Percentiles rank a stretch among this genome's conserved stretches.
phyloP scores from a whole-genome alignment of 2,888 invertebrate species.

The Operophtera brumata region DNA sequence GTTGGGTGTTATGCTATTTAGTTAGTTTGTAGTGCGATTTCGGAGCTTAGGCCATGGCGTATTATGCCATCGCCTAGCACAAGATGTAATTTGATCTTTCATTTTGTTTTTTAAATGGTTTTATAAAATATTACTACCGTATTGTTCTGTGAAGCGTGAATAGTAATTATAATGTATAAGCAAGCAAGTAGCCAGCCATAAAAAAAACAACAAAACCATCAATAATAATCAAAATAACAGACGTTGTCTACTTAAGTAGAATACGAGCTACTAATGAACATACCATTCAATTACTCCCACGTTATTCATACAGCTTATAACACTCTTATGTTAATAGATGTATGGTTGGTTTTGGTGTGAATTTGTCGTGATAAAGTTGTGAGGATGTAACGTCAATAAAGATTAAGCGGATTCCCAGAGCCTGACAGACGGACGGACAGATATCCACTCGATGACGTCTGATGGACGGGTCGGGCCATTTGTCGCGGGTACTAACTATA shows the following conservation, averaged over 20 bases:
- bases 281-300: slow-evolving; percentile 22
- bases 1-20: no score
- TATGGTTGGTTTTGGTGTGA: slow-evolving; percentile 17
- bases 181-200: slow-evolving; percentile 31
- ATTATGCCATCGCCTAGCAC: no score
- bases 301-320: not conserved
- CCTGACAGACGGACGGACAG: slow-evolving; percentile 51
- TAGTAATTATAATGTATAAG: slow-evolving; percentile 6
- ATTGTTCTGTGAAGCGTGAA: not conserved
- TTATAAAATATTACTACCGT: no score
- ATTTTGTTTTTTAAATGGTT: no score
- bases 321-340: slow-evolving; percentile 2
- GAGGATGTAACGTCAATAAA: slow-evolving; percentile 52
- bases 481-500: slow-evolving; percentile 29
- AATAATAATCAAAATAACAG: slow-evolving; percentile 56
- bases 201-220: slow-evolving; percentile 42
- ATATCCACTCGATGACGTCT: slow-evolving; percentile 56
- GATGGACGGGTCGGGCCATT: slow-evolving; percentile 51
- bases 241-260: slow-evolving; percentile 37
- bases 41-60: no score
- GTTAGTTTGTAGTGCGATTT: no score
- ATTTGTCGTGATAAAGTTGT: not conserved
- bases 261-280: slow-evolving; percentile 35
- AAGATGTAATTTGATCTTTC: no score
- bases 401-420: slow-evolving; percentile 58